Evolutionary conservation across 2,888 invertebrate species (phyloP), one percentile per base, ranked within the genome.

Genomic region (Tiliacea citrago): DNA sequence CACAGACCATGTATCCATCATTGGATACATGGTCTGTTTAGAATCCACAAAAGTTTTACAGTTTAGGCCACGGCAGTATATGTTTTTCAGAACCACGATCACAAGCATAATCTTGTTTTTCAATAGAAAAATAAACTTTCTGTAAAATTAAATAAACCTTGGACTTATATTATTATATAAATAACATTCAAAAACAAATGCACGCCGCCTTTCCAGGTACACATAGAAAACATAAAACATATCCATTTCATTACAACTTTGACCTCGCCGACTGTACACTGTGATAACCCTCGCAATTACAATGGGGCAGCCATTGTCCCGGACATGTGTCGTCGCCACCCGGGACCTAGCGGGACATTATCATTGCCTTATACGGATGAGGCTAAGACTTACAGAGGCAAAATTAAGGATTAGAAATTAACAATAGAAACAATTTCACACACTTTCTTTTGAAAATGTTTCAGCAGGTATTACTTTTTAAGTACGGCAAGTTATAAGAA

Each of bases 241-340:
- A 76, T 82, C 79, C 81, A 85, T 88, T 85, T 86, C 80, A 86
- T 82, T 87, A 83, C 81, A 83, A 86, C 85, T 85, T 77, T 86
- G 83, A 87, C 87, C 89, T 79, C 68, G 72, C 72, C 72, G 79
- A 60, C 68, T 63, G 69, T 65, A 68, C 53, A 65, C 80, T 47
- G 47, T 88, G 91, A 91, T 91, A 91, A 91, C 91, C 90, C 86
- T 85, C 86, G 88, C 91, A 91, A 91, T 91, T 91, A 91, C 91
- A 89, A 91, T 89, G 83, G 88, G 83, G 83, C 81, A 81, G 83
- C 88, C 86, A 88, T 90, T 90, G 87, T 89, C 85, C 87, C 69
- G 72, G 82, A 89, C 88, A 90, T 88, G 83, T 89, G 89, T 90
- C 85, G 83, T 84, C 80, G 82, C 83, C 84, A 87, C 86, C 75